Base-by-base conservation (phyloP, 1,140 invertebrate species). In the Apis mellifera region DNA sequence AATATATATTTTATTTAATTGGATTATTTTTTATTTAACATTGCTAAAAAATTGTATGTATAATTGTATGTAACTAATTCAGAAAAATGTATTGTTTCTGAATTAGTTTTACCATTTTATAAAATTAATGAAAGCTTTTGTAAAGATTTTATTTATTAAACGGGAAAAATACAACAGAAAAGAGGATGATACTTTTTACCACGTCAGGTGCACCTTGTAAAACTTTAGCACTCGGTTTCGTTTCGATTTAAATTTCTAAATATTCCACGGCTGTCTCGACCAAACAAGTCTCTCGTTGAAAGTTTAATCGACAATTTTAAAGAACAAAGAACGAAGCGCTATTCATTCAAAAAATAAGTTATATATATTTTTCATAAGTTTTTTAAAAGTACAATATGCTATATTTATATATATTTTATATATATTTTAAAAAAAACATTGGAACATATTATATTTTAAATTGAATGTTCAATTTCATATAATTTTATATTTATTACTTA, bases 301-400 rank as follows among this genome's bases (percentile, higher is more conserved):
- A 70, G n/a, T 52, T 70, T 70, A 52, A 70, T 23, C 9, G 48
- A 70, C n/a, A n/a, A 68, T n/a, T 68, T 68, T 26, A 48, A 68
- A 48, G 12, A 8, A 68, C 11, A 48, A 68, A 48, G 12, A 8
- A 68, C 11, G 42, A 48, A 13, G 8, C 19, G 5, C 19, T 9
- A 12, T 4, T 23, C 48, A 21, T 15, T 70, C 15, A 3, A 9
- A 50, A 68, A 42, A 9, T 23, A 66, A 7, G 1, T 26, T 15
- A 32, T 13, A 12, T 19, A 66, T 68, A 42, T 32, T 65, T n/a
- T 65, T 12, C 19, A 19, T 42, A 1, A n/a, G 1, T 50, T 42
- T n/a, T 62, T 64, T 64, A 15, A 32, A 32, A 26, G 0, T 42
- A 42, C 32, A 42, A 42, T 42, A 42, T 42, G 5, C 32, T 42